Percentiles rank a stretch among this genome's conserved stretches.
Conservation (phyloP, 1,140 invertebrate species). For the Cyclina sinensis region DNA sequence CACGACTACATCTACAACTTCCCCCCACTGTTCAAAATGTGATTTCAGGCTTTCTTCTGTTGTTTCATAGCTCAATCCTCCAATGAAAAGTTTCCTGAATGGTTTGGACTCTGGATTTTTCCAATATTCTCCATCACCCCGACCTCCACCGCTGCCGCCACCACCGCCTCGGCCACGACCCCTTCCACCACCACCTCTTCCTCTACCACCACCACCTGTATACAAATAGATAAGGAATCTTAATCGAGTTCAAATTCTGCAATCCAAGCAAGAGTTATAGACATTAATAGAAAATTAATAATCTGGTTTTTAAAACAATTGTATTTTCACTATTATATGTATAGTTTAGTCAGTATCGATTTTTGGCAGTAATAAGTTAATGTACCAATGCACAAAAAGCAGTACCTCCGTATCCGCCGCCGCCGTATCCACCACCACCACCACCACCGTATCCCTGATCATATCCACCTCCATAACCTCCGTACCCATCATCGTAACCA, state of each 20-base stretch:
- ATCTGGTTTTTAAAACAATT: background rate
- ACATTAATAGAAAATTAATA: background rate
- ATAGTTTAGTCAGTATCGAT: background rate
- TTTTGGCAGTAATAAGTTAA: no score
- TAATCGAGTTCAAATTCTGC: no score
- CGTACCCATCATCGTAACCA: conserved; percentile 33
- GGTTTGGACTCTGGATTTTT: conserved; percentile 79
- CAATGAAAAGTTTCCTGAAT: conserved; percentile 87
- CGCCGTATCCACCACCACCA: background rate
- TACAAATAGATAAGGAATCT: background rate
- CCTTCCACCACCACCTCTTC: conserved; percentile 49
- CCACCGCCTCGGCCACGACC: conserved; percentile 70
- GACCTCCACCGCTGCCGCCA: conserved; percentile 64
- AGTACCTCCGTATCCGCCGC: background rate
- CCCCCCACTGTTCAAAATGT: conserved; percentile 99
- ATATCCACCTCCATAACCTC: conserved; percentile 14
- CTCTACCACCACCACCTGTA: conserved; percentile 30
- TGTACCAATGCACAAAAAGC: no score
- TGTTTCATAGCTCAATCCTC: conserved; percentile 97
- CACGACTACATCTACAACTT: conserved; percentile 98
- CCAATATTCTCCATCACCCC: conserved; percentile 50
- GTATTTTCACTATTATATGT: background rate
- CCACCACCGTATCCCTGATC: conserved; percentile 28
- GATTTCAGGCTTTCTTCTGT: conserved; percentile 97
- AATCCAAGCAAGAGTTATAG: background rate